Percentiles rank a stretch among this genome's conserved stretches.
phyloP scores from a whole-genome alignment of 1,140 invertebrate genomes.

The Atopsyche davidsoni region DNA sequence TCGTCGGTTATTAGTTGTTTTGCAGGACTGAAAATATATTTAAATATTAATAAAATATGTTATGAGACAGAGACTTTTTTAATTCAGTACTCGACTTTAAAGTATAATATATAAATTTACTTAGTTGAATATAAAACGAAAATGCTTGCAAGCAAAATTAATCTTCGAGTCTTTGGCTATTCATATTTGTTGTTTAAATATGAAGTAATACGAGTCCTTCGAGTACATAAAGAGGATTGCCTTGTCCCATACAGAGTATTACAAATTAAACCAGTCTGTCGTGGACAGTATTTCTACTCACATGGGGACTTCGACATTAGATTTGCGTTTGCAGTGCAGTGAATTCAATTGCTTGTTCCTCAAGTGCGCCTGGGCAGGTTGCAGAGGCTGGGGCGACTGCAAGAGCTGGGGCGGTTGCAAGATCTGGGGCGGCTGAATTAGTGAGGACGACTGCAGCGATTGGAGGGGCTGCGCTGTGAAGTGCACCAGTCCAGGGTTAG shows the following conservation, averaged over 20 bases:
- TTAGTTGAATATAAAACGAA: background rate
- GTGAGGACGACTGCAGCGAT: no score
- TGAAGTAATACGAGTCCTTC: background rate
- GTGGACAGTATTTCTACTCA: slow-evolving; percentile 9
- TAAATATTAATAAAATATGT: background rate
- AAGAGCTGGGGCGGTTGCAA: no score
- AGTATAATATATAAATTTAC: background rate
- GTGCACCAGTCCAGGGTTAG: slow-evolving; percentile 38
- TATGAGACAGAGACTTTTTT: background rate
- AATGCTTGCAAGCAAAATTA: background rate
- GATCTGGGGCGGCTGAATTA: no score
- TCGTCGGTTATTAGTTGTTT: slow-evolving; percentile 77
- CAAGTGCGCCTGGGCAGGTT: background rate
- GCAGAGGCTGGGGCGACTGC: no score
- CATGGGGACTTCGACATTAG: slow-evolving; percentile 18
- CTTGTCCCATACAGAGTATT: background rate
- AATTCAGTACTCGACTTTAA: background rate
- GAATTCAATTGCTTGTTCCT: slow-evolving; percentile 16
- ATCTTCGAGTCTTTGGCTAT: background rate
- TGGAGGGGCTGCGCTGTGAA: slow-evolving; percentile 37
- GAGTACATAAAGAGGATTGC: background rate
- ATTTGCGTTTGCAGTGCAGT: slow-evolving; percentile 28
- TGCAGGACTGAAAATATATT: slow-evolving; percentile 41
- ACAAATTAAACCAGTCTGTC: background rate
- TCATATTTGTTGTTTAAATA: background rate